phyloP scores from a whole-genome alignment of 2,888 invertebrate genomes.

The Salpingus planirostris region DNA sequence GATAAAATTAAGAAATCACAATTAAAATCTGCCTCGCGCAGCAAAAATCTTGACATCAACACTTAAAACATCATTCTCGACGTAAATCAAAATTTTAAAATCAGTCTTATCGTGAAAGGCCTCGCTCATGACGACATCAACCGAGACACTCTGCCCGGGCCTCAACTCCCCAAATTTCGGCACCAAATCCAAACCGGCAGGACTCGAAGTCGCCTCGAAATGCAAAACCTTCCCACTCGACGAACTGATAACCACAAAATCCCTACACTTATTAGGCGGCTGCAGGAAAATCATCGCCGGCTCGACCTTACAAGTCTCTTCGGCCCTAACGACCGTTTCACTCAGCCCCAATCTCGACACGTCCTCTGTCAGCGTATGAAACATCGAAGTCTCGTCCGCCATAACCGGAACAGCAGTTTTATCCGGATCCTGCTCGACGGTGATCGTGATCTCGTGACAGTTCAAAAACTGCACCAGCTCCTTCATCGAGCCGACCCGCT shows the following conservation, averaged over 20 bases:
- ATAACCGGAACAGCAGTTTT: constrained; percentile 30
- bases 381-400: constrained; percentile 33
- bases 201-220: constrained; percentile 2
- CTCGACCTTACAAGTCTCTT: constrained; percentile 2
- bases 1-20: too few species aligned
- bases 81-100: constrained; percentile 5
- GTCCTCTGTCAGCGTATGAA: constrained; percentile 24
- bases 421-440: constrained; percentile 36
- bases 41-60: constrained; percentile 8
- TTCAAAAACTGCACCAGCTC: constrained; percentile 28
- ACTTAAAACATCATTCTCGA: constrained; percentile 6
- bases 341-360: too few species aligned
- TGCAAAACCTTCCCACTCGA: constrained; percentile 1
- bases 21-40: too few species aligned
- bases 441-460: constrained; percentile 32
- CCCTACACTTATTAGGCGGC: constrained; percentile 5
- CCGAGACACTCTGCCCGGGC: constrained; percentile 1
- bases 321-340: constrained; percentile 1
- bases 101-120: neutral
- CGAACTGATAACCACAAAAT: constrained; percentile 6
- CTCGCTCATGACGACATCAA: constrained; percentile 1
- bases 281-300: constrained; percentile 5
- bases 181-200: constrained; percentile 2
- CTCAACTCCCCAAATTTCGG: constrained; percentile 2
- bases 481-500: constrained; percentile 25